Evolutionary conservation across 2,888 invertebrate genomes (phyloP).

Genomic region (Punctoribates punctum): DNA sequence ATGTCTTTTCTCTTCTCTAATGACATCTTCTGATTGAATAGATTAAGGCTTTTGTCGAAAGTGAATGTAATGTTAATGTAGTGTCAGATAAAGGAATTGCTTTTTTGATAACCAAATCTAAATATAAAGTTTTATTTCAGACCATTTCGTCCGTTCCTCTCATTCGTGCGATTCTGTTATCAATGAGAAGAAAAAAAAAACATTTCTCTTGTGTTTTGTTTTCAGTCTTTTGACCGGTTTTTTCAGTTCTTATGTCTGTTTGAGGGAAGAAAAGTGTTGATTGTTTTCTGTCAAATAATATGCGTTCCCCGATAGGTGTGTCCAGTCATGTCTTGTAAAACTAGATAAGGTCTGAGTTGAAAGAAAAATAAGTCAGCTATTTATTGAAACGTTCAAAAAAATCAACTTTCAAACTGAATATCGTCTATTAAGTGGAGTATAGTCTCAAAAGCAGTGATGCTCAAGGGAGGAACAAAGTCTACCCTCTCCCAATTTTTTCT

Average conservation of each 20-base stretch:
- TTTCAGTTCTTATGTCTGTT: neutral
- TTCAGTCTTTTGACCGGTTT: conserved; percentile 26
- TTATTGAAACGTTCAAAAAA: neutral
- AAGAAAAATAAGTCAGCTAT: neutral
- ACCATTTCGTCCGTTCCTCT: neutral
- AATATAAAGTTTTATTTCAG: neutral
- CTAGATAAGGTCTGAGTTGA: neutral
- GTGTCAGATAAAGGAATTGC: too few relatives aligned
- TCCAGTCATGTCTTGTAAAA: conserved; percentile 23
- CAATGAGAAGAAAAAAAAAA: neutral
- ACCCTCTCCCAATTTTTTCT: too few relatives aligned
- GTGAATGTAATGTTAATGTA: neutral
- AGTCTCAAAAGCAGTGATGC: neutral
- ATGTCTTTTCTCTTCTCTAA: neutral
- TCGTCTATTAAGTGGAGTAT: too few relatives aligned
- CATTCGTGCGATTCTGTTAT: neutral
- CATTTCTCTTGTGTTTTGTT: neutral
- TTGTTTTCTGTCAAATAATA: conserved; percentile 21
- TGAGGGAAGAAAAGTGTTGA: conserved; percentile 18
- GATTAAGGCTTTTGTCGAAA: neutral
- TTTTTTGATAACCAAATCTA: neutral
- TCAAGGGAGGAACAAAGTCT: neutral
- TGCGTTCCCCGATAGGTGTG: conserved; percentile 18
- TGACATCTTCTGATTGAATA: neutral
- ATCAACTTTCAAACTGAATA: too few relatives aligned